Evolutionary conservation across 2,797 vertebrate species (phyloP).

Genomic region (Trematomus bernacchii): DNA sequence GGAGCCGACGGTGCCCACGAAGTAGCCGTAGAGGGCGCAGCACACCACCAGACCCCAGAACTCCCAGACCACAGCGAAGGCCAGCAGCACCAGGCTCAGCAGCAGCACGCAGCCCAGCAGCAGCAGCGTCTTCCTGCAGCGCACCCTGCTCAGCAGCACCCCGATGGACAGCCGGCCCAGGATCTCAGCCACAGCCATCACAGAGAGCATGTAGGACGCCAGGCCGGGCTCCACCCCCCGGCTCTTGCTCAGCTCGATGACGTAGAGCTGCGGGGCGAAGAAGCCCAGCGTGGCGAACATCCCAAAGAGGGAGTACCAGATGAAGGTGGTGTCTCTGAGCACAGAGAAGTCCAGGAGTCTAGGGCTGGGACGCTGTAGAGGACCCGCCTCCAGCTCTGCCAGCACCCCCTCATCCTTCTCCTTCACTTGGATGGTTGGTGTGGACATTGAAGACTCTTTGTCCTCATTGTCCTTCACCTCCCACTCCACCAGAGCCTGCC

Average conservation of each 20-base stretch:
- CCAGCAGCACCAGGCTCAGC: constrained; percentile 87
- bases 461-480: constrained; percentile 22
- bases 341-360: constrained; percentile 83
- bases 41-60: constrained; percentile 93
- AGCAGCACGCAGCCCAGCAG: constrained; percentile 89
- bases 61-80: constrained; percentile 88
- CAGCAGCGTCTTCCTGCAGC: constrained; percentile 90
- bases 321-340: constrained; percentile 85
- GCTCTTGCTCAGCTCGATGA: constrained; percentile 92
- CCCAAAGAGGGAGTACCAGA: constrained; percentile 92
- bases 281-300: constrained; percentile 96
- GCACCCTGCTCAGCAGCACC: constrained; percentile 84
- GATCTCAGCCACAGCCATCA: constrained; percentile 93
- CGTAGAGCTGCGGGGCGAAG: constrained; percentile 94
- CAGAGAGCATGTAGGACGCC: constrained; percentile 90
- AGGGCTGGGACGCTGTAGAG: constrained; percentile 21
- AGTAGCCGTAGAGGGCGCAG: constrained; percentile 91
- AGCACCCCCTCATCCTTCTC: constrained; percentile 1
- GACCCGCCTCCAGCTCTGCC: constrained; percentile 25
- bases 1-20: constrained; percentile 92
- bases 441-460: constrained; percentile 12
- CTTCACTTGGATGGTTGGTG: background rate
- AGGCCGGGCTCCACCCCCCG: constrained; percentile 84
- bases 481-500: constrained; percentile 22
- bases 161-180: constrained; percentile 90